phyloP scores from a whole-genome alignment of 2,113 vertebrate genomes.

The Meles meles region DNA sequence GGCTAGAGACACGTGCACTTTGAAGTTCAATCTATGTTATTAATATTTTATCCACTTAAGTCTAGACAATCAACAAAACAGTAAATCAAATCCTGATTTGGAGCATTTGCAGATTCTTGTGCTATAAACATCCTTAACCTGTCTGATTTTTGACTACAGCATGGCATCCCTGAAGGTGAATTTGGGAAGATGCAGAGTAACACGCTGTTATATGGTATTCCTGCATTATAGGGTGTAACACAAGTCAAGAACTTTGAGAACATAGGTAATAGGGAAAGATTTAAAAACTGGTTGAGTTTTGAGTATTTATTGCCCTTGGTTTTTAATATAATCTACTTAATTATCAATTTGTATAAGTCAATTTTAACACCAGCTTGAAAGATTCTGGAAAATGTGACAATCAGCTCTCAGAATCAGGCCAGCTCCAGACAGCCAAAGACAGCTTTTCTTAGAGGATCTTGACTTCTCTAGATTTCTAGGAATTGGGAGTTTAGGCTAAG shows the following conservation, averaged over 20 bases:
- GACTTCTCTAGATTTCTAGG: not conserved
- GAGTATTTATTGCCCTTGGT: not conserved
- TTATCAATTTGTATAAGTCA: constrained; percentile 17
- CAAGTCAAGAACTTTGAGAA: not conserved
- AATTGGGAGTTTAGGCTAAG: not conserved
- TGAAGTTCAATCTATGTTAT: not conserved
- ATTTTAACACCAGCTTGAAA: not conserved
- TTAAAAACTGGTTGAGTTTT: not conserved
- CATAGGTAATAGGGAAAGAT: not conserved
- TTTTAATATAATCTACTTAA: not conserved
- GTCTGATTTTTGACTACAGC: not conserved
- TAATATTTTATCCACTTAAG: not conserved
- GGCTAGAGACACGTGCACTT: not conserved
- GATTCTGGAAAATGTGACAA: not conserved
- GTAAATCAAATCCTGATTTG: not conserved
- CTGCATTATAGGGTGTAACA: not conserved
- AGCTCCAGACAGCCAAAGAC: not conserved
- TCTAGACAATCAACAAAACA: not conserved
- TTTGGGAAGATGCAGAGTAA: not conserved
- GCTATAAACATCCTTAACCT: not conserved
- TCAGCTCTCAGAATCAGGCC: not conserved
- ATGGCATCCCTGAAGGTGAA: not conserved
- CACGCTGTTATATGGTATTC: rapidly evolving
- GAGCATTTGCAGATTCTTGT: not conserved
- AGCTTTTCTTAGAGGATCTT: not conserved